Evolutionary conservation across 2,888 invertebrate species (phyloP).

Genomic region (Boloria euphrosyne): DNA sequence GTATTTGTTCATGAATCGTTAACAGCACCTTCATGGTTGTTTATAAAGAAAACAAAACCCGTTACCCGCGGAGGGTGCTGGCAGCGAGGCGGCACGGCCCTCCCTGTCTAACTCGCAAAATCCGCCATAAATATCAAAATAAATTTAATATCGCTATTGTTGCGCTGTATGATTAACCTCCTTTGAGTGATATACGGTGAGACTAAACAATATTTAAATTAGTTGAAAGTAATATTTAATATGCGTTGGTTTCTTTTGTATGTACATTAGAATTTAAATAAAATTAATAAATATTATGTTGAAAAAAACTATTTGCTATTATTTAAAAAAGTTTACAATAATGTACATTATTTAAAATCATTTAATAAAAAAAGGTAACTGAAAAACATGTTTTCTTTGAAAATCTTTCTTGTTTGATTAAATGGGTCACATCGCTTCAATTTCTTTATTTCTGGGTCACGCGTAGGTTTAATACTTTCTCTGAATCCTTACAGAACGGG

Average conservation of each 20-base stretch:
- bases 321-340: too few relatives aligned
- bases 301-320: too few relatives aligned
- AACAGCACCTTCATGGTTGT: slow-evolving; percentile 78
- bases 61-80: slow-evolving; percentile 51
- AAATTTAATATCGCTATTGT: slow-evolving; percentile 45
- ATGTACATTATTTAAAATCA: too few relatives aligned
- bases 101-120: slow-evolving; percentile 52
- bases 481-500: slow-evolving; percentile 9
- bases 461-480: slow-evolving; percentile 22
- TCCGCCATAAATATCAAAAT: slow-evolving; percentile 56
- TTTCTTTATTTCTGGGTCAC: slow-evolving; percentile 44
- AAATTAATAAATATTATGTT: too few relatives aligned
- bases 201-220: background rate
- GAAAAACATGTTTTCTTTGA: slow-evolving; percentile 4
- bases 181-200: slow-evolving; percentile 18
- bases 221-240: background rate
- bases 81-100: slow-evolving; percentile 45
- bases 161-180: slow-evolving; percentile 27
- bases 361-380: background rate
- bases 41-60: slow-evolving; percentile 81
- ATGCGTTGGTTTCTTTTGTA: too few relatives aligned
- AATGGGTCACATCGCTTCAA: slow-evolving; percentile 32
- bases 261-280: too few relatives aligned
- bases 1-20: slow-evolving; percentile 81
- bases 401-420: slow-evolving; percentile 20